Conservation (phyloP, 1,140 invertebrate species). For the Bombus ignitus region DNA sequence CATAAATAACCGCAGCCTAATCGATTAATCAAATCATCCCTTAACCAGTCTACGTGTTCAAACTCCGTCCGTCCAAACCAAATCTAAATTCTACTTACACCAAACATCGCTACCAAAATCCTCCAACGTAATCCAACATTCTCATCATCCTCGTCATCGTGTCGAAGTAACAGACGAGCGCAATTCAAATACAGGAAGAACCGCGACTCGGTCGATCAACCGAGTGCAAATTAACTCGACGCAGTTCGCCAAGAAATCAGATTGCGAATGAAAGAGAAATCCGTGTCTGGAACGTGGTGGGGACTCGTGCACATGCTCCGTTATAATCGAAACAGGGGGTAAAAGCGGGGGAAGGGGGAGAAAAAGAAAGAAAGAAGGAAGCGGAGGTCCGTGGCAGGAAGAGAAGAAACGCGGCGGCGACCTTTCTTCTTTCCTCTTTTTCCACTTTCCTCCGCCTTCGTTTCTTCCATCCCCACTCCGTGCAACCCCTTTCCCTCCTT, state of each 20-base stretch:
- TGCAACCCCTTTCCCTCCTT: neutral
- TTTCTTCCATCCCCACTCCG: neutral
- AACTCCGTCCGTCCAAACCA: too few relatives aligned
- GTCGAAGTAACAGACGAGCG: neutral
- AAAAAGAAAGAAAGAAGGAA: constrained; percentile 28
- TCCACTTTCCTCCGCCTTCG: neutral
- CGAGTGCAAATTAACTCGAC: constrained; percentile 6
- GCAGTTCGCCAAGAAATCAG: constrained; percentile 60
- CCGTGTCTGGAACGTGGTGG: constrained; percentile 24
- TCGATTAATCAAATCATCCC: too few relatives aligned
- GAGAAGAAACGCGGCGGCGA: constrained; percentile 35
- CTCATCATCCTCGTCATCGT: neutral
- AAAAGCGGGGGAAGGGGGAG: neutral
- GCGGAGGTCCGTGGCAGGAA: constrained; percentile 37
- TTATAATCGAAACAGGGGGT: constrained; percentile 51
- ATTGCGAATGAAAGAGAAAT: constrained; percentile 70
- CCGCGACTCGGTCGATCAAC: constrained; percentile 6
- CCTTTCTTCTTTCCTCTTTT: constrained; percentile 52
- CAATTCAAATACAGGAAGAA: neutral
- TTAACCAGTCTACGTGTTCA: too few relatives aligned
- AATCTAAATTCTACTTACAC: neutral
- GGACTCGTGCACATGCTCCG: constrained; percentile 38
- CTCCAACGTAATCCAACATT: neutral
- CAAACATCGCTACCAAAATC: neutral
- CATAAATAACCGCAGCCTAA: too few relatives aligned